Conservation (phyloP, 2,888 invertebrate species). For the Phyllotreta striolata region DNA sequence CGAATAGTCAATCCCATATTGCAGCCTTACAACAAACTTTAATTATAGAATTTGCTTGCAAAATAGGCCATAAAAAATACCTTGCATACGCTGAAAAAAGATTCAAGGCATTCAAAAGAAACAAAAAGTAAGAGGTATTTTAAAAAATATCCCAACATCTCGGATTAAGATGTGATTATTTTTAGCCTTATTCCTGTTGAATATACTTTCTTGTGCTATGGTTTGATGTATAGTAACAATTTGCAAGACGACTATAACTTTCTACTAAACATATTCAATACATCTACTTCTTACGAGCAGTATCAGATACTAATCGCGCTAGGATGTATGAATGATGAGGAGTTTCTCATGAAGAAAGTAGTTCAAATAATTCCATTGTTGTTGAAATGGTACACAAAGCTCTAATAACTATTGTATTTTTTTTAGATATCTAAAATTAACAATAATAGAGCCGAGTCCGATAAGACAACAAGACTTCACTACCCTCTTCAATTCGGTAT, state of each 20-base stretch:
- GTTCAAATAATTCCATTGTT: conserved; percentile 10
- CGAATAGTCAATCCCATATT: conserved; percentile 55
- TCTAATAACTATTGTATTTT: conserved; percentile 42
- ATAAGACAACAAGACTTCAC: conserved; percentile 41
- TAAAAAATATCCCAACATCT: neutral
- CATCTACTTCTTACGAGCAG: conserved; percentile 56
- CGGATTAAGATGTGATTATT: conserved; percentile 4
- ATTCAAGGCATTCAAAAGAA: conserved; percentile 56
- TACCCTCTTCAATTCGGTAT: conserved; percentile 36
- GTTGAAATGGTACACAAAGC: conserved; percentile 5
- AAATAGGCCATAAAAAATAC: conserved; percentile 68
- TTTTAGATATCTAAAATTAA: conserved; percentile 39
- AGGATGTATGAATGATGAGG: conserved; percentile 62
- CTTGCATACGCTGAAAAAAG: conserved; percentile 59
- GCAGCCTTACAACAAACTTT: conserved; percentile 67
- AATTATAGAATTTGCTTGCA: conserved; percentile 70
- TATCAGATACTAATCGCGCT: conserved; percentile 62
- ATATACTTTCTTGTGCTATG: conserved; percentile 41
- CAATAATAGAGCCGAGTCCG: conserved; percentile 30
- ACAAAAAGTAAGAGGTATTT: conserved; percentile 24
- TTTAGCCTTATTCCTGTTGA: conserved; percentile 38
- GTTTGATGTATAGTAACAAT: conserved; percentile 31
- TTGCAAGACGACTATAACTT: conserved; percentile 40
- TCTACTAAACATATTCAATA: conserved; percentile 28
- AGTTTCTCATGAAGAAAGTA: conserved; percentile 51